Evolutionary conservation across 2,797 vertebrate species (phyloP), one percentile per base, ranked within the genome.

Genomic region (Gouania willdenowi): DNA sequence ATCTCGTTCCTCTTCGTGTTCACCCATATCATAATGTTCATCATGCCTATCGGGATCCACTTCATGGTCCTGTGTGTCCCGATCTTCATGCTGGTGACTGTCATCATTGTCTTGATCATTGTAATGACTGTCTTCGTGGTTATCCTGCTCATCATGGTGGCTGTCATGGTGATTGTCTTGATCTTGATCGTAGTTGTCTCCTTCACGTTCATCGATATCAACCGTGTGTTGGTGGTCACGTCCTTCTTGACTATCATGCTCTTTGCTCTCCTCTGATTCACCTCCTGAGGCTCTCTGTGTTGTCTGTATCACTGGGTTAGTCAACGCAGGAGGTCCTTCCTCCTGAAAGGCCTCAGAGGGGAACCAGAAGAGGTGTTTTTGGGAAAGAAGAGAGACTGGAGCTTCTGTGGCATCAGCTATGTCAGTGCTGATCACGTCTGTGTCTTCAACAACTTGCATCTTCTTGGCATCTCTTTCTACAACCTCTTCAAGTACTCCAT

Each of bases 311-410:
- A 37, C 35, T 2, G 84, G 79, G 32, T 86, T 80, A 7, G 45
- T 60, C 16, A 79, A 52, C 20, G 80, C 66, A 0, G 80, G 60
- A 30, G 47, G 67, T 19, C 65, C 76, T 7, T 83, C 73, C 18
- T 90, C 84, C 33, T 87, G 84, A 52, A 94, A 90, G 25, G 86
- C 73, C 71, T 93, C 89, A 1, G 85, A 89, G 1, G 92, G 90
- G 59, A 94, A 91, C 94, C 93, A 94, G 77, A 95, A 92, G 33
- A 92, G 79, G 47, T 93, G 89, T 63, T 95, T 98, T 64, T 90
- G 91, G 44, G 90, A 92, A 20, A 92, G 77, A 12, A 81, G 70
- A 33, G 93, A 91, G 27, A 93, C 81, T 0, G 92, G 90, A 10
- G 85, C 86, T 17, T 90, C 88, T 2, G 92, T 91, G 42, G 82